phyloP scores from a whole-genome alignment of 1,140 invertebrate genomes.

The Pseudomyrmex dendroicus region DNA sequence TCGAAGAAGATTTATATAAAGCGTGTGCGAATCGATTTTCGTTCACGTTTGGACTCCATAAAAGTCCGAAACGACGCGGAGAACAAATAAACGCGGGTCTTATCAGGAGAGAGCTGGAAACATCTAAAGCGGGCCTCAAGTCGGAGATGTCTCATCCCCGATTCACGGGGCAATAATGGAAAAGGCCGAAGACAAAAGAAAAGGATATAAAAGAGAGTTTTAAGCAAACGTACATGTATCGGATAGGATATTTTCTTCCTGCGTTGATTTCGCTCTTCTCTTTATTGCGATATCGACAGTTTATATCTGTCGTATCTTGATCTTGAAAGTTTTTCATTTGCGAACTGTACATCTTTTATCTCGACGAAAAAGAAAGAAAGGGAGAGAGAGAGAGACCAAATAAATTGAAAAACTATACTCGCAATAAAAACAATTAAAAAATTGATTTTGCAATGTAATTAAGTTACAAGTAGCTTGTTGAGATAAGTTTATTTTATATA shows the following conservation, averaged over 20 bases:
- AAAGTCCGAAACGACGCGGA: neutral
- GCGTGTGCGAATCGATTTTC: slow-evolving; percentile 38
- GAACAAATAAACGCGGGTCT: slow-evolving; percentile 5
- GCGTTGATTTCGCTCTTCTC: neutral
- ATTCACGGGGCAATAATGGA: slow-evolving; percentile 8
- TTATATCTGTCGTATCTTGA: neutral
- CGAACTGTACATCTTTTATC: neutral
- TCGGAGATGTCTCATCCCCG: neutral
- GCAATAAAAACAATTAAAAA: too few species aligned
- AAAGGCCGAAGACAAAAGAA: neutral
- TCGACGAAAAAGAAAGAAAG: neutral
- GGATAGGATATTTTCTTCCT: neutral
- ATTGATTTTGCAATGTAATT: too few species aligned
- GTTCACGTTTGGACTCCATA: slow-evolving; percentile 38
- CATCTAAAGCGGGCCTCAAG: slow-evolving; percentile 6
- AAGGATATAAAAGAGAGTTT: neutral
- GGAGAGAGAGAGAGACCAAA: neutral
- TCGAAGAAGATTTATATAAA: slow-evolving; percentile 16
- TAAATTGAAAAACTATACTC: neutral
- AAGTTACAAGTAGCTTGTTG: too few species aligned
- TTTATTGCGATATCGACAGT: neutral
- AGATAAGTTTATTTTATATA: too few species aligned
- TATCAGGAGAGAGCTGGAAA: neutral
- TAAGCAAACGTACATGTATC: neutral
- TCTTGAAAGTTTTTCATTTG: neutral